phyloP scores from a whole-genome alignment of 2,888 invertebrate genomes.

The Exephanes ischioxanthus region DNA sequence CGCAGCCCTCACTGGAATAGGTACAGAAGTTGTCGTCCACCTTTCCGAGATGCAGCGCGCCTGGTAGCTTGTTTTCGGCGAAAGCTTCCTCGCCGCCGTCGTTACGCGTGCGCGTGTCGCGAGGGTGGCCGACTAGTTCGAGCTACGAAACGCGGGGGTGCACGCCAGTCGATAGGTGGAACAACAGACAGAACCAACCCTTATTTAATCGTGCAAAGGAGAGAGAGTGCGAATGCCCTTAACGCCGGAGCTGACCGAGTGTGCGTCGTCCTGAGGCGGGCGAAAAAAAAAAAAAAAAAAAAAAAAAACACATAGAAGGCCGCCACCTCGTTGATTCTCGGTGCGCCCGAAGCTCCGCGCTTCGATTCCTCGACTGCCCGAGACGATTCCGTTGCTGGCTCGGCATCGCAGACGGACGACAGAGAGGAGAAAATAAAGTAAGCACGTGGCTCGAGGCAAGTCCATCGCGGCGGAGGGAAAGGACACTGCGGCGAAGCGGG shows the following conservation, averaged over 20 bases:
- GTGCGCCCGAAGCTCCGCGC: background rate
- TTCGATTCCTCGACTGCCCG: background rate
- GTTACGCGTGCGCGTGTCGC: conserved; percentile 69
- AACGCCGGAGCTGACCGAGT: conserved; percentile 52
- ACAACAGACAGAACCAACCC: conserved; percentile 75
- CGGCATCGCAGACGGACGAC: background rate
- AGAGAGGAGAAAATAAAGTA: conserved; percentile 34
- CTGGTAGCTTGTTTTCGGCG: conserved; percentile 53
- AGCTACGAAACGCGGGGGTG: conserved; percentile 76
- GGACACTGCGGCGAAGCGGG: conserved; percentile 31
- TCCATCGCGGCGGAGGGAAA: conserved; percentile 36
- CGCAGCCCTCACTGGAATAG: background rate
- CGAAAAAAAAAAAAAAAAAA: conserved; percentile 10
- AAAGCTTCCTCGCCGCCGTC: conserved; percentile 23
- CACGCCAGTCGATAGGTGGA: conserved; percentile 79
- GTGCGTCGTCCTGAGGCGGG: conserved; percentile 42
- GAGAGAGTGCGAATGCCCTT: conserved; percentile 57
- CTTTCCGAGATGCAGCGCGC: conserved; percentile 10
- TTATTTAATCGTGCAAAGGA: conserved; percentile 68
- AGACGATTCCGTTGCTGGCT: background rate
- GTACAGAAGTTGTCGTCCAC: conserved; percentile 7
- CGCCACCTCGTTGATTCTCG: background rate
- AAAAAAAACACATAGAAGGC: background rate
- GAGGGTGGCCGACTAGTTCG: conserved; percentile 71
- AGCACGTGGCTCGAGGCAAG: conserved; percentile 64